phyloP scores from a whole-genome alignment of 2,797 vertebrate genomes.

The Coregonus sp. region DNA sequence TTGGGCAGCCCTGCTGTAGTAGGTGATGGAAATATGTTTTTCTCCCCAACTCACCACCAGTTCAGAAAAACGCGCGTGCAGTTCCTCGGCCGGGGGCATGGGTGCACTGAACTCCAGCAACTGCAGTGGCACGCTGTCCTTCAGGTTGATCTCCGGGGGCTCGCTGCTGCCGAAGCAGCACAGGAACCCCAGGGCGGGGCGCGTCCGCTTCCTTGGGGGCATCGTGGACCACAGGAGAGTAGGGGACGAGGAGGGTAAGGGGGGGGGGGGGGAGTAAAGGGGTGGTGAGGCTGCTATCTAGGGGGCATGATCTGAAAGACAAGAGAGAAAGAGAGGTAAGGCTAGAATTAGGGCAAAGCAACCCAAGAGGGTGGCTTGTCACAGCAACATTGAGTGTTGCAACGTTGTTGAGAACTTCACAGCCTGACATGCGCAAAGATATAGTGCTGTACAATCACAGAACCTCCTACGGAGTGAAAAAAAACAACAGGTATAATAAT shows the following conservation, averaged over 20 bases:
- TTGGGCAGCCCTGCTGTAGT: too few species aligned
- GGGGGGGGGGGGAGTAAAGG: conserved; percentile 45
- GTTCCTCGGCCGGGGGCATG: conserved; percentile 90
- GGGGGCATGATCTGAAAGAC: conserved; percentile 84
- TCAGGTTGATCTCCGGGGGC: conserved; percentile 94
- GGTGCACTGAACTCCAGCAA: conserved; percentile 94
- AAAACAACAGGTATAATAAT: too few species aligned
- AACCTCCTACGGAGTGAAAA: too few species aligned
- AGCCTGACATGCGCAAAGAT: background rate
- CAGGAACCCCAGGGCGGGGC: conserved; percentile 91
- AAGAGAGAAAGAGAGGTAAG: conserved; percentile 16
- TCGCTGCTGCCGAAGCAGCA: conserved; percentile 93
- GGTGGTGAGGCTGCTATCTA: conserved; percentile 80
- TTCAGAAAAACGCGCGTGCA: conserved; percentile 92
- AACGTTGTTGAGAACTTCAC: background rate
- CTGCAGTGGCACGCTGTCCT: conserved; percentile 90
- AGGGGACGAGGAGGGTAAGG: background rate
- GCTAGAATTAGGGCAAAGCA: background rate
- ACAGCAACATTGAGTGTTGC: background rate
- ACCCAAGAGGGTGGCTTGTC: background rate
- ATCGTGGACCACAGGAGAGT: conserved; percentile 66
- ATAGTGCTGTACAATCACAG: too few species aligned
- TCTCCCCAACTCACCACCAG: conserved; percentile 88
- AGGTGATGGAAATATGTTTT: background rate
- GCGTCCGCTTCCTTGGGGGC: conserved; percentile 93